Base-by-base conservation (phyloP, 2,113 vertebrate genomes). In the Corythaixoides concolor region DNA sequence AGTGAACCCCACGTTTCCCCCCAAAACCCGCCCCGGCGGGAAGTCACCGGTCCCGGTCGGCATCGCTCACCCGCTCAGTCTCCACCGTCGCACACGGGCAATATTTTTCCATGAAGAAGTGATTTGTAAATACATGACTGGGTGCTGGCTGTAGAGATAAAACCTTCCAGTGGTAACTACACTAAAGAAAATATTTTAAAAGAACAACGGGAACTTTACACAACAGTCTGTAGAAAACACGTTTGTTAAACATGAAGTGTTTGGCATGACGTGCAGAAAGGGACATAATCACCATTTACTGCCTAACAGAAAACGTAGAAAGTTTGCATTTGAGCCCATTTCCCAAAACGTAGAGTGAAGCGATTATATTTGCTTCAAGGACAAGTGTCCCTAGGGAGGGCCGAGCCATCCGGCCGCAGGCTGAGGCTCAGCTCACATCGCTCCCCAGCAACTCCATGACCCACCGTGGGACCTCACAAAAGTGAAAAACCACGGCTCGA, bases 1-100 rank as follows among this genome's bases (percentile, higher is more conserved):
- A 2, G 0, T 11, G 4, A 4, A 10, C 3, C 12, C n/a, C n/a
- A n/a, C n/a, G n/a, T n/a, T 11, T 8, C 7, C 3, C 62, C 69
- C 24, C 20, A 32, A 13, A 39, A 37, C 3, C 24, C 4, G 0
- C 6, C 32, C 14, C 4, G 2, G 27, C n/a, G n/a, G n/a, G n/a
- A n/a, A n/a, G n/a, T n/a, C n/a, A n/a, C n/a, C n/a, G n/a, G n/a
- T n/a, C n/a, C n/a, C n/a, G n/a, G n/a, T n/a, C n/a, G n/a, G 49
- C 10, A 1, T 5, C 1, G 4, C 30, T 39, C 75, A 5, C 16
- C 52, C 3, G 2, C 21, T 1, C 7, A 3, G 24, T 43, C 41
- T 11, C 52, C 33, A 12, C 33, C 10, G 3, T 6, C 5, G 3
- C 2, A 2, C 28, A 7, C 1, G 1, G 7, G 60, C 50, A n/a